phyloP scores from a whole-genome alignment of 1,140 invertebrate genomes.

The Sycophila sp. region DNA sequence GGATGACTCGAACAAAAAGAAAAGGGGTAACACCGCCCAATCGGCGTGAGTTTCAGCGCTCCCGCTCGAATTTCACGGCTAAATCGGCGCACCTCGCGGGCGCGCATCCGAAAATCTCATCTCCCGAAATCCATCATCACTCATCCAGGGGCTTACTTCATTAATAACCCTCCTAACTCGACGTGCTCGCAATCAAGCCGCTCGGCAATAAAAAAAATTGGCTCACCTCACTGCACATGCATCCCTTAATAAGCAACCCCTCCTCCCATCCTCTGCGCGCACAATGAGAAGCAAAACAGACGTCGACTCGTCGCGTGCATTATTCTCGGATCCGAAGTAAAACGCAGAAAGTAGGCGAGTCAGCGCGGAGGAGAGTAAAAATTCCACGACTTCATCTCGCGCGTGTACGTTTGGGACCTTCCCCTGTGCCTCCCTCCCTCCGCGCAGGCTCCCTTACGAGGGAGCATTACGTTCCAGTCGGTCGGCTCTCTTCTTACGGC shows the following conservation, averaged over 20 bases:
- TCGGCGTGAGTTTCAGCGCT: no score
- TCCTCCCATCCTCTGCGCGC: constrained; percentile 2
- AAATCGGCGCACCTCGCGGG: not conserved
- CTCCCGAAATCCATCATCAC: not conserved
- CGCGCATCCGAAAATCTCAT: constrained; percentile 3
- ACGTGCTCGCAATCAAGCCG: not conserved
- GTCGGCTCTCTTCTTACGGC: not conserved
- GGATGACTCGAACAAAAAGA: no score
- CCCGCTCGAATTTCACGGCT: not conserved
- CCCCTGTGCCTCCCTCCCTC: not conserved
- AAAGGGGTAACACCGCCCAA: no score
- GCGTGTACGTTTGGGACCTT: not conserved
- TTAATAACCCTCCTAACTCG: constrained; percentile 12
- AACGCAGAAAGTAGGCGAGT: not conserved
- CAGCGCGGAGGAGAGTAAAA: not conserved
- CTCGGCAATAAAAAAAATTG: not conserved
- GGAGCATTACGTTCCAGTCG: not conserved
- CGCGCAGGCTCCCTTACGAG: not conserved
- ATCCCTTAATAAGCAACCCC: constrained; percentile 3
- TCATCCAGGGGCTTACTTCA: not conserved
- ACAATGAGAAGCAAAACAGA: no score
- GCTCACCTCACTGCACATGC: not conserved
- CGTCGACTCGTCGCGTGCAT: no score
- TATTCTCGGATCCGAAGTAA: not conserved
- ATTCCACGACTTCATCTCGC: constrained; percentile 11